A percentile compares a stretch with the other conserved stretches of the same genome.
Conservation (phyloP, 2,113 vertebrate genomes). For the Cervus canadensis region DNA sequence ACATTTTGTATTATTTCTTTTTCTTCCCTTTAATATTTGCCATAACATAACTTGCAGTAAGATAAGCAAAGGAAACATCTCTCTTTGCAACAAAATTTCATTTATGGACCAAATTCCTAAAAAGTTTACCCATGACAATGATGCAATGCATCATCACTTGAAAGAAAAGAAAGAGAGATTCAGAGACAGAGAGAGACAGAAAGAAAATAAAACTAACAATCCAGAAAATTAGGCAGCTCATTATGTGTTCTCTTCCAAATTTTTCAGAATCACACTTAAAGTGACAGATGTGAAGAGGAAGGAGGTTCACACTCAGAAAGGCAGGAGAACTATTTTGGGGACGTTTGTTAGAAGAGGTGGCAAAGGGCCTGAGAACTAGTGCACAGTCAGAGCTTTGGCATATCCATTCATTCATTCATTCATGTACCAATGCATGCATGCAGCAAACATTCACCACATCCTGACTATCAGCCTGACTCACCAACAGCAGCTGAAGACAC, state of each 20-base stretch:
- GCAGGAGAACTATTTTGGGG: constrained; percentile 52
- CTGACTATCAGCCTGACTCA: background rate
- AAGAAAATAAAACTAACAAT: background rate
- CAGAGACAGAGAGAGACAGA: background rate
- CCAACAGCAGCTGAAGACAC: background rate
- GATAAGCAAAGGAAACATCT: background rate
- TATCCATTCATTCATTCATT: background rate
- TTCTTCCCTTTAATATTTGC: background rate
- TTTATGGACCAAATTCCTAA: background rate
- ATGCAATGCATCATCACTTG: background rate
- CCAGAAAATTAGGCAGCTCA: constrained; percentile 30
- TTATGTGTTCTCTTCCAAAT: constrained; percentile 38
- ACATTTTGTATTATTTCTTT: background rate
- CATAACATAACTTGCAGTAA: background rate
- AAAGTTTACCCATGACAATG: background rate
- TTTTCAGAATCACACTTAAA: constrained; percentile 59
- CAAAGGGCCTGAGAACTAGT: constrained; percentile 29
- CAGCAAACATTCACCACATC: background rate
- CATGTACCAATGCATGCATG: background rate
- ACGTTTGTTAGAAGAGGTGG: constrained; percentile 27
- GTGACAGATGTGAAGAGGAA: constrained; percentile 65
- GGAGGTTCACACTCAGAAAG: constrained; percentile 54
- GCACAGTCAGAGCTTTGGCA: background rate
- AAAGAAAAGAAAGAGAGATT: background rate
- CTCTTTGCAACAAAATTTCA: background rate